A percentile compares a stretch with the other conserved stretches of the same genome.
These are phyloP conservation scores for Oophaga pumilio DNA, from an alignment of 2,113 vertebrate species.

Conservation along the genomic window DNA sequence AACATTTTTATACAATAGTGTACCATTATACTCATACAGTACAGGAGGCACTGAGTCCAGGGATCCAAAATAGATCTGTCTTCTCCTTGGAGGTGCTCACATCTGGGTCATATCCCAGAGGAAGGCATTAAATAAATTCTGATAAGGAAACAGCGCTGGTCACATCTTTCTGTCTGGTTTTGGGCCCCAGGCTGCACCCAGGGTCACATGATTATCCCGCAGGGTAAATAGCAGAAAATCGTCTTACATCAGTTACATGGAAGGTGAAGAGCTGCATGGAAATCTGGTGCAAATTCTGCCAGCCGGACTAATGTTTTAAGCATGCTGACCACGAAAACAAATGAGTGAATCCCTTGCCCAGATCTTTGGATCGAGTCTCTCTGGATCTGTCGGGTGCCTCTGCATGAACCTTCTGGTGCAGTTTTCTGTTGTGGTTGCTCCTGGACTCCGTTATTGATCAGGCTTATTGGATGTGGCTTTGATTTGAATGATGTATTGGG, in stretches of 20 bases:
- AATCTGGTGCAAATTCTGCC: background rate
- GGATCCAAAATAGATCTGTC: no score
- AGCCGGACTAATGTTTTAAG: background rate
- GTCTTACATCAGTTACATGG: background rate
- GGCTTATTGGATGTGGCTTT: no score
- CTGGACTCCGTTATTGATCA: background rate
- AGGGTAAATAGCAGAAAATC: background rate
- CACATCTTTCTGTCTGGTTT: no score
- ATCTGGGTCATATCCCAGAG: no score
- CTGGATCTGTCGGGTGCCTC: background rate
- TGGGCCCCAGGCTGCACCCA: no score
- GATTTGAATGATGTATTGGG: background rate
- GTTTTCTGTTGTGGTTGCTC: background rate
- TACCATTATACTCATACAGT: no score
- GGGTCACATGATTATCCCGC: background rate
- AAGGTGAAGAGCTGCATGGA: background rate
- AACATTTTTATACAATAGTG: no score
- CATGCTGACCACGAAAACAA: background rate
- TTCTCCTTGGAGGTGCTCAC: no score
- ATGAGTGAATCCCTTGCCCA: background rate
- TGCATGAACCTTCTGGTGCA: background rate
- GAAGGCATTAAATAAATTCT: no score
- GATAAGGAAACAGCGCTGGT: no score
- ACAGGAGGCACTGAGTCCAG: no score
- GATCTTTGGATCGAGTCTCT: background rate